phyloP scores from a whole-genome alignment of 1,140 invertebrate species.

The Aphaenogaster ashmeadi region DNA sequence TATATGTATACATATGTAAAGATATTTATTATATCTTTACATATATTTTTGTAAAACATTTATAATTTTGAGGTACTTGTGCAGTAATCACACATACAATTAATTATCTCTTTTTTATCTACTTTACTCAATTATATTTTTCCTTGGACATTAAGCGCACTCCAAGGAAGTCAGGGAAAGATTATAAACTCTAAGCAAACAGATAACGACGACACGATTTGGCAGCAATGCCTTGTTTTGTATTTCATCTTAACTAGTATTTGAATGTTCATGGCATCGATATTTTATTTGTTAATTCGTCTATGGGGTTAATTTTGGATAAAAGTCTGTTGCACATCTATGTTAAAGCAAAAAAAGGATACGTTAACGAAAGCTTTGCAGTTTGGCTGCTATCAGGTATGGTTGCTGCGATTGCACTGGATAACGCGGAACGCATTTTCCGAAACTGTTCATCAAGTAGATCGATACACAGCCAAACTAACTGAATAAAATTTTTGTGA shows the following conservation, averaged over 20 bases:
- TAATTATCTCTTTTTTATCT: neutral
- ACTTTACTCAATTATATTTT: neutral
- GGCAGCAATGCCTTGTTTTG: neutral
- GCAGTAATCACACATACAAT: neutral
- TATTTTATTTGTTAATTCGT: slow-evolving; percentile 51
- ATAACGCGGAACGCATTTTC: slow-evolving; percentile 30
- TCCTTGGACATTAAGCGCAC: neutral
- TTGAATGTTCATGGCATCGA: slow-evolving; percentile 66
- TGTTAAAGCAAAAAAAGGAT: slow-evolving; percentile 42
- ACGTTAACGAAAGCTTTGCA: slow-evolving; percentile 26
- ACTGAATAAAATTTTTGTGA: neutral
- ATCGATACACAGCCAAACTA: neutral
- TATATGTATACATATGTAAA: neutral
- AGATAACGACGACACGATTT: neutral
- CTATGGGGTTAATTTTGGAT: slow-evolving; percentile 71
- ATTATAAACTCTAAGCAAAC: neutral
- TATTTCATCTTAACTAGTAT: slow-evolving; percentile 7
- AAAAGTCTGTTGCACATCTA: slow-evolving; percentile 58
- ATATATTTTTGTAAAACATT: neutral
- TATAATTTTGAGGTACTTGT: neutral
- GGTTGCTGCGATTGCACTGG: slow-evolving; percentile 26
- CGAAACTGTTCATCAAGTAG: neutral
- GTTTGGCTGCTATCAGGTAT: neutral
- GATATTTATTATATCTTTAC: neutral
- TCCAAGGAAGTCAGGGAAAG: neutral